These are phyloP conservation scores for Lochmaea capreae DNA, from an alignment of 2,888 invertebrate genomes.

Conservation along the genomic window DNA sequence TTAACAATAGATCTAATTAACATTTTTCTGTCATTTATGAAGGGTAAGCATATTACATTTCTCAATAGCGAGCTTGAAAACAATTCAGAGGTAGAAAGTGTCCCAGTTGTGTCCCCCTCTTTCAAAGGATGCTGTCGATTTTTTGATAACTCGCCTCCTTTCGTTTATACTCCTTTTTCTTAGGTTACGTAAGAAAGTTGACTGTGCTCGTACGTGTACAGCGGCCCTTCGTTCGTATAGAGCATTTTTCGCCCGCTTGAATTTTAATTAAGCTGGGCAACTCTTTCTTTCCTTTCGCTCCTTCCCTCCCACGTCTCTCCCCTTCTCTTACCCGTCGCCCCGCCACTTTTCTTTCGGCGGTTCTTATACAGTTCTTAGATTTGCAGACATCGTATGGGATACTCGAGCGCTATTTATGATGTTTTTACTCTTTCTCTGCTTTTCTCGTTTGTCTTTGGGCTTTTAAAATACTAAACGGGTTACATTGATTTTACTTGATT, in stretches of 20 bases:
- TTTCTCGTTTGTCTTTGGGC: background rate
- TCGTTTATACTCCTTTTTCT: constrained; percentile 46
- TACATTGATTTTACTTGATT: background rate
- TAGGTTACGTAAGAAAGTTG: constrained; percentile 63
- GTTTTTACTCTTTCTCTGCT: background rate
- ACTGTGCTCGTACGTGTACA: constrained; percentile 66
- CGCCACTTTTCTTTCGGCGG: constrained; percentile 35
- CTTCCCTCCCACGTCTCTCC: constrained; percentile 8
- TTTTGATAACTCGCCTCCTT: constrained; percentile 17
- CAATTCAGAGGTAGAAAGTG: too few species aligned
- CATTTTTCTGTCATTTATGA: too few species aligned
- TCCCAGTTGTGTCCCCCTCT: too few species aligned
- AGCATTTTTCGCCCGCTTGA: constrained; percentile 61
- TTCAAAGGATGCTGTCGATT: constrained; percentile 23
- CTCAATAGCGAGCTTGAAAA: too few species aligned
- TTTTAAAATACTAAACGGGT: background rate
- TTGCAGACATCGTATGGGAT: constrained; percentile 18
- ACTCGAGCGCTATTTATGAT: constrained; percentile 16
- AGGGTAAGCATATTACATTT: too few species aligned
- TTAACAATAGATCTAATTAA: too few species aligned
- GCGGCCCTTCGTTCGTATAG: constrained; percentile 61
- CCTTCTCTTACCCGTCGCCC: constrained; percentile 32
- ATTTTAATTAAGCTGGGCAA: constrained; percentile 64
- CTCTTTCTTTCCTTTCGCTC: constrained; percentile 48
- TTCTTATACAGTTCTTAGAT: constrained; percentile 20